Evolutionary conservation across 2,113 vertebrate genomes (phyloP).

Genomic region (Rhea americana): DNA sequence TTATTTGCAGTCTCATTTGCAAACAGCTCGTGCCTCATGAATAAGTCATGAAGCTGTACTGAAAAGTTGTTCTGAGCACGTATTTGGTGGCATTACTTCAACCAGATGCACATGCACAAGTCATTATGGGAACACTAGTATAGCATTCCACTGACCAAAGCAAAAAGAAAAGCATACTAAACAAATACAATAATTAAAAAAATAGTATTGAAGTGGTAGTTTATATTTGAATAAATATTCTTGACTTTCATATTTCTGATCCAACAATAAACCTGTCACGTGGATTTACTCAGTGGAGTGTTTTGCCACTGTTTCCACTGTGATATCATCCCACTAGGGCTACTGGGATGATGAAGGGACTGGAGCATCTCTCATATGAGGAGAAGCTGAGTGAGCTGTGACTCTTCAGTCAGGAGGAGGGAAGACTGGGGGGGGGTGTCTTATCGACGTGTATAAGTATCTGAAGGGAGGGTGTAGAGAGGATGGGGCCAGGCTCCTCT

Average conservation of each 20-base stretch:
- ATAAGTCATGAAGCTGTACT: slow-evolving; percentile 15
- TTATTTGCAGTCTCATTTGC: background rate
- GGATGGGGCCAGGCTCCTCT: too few species aligned
- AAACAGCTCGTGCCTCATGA: slow-evolving; percentile 16
- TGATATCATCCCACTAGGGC: background rate
- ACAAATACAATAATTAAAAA: background rate
- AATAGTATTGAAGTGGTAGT: background rate
- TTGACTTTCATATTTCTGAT: background rate
- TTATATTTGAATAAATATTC: background rate
- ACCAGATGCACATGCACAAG: background rate
- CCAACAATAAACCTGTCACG: background rate
- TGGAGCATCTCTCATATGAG: too few species aligned
- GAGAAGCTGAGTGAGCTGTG: too few species aligned
- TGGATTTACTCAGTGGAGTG: background rate
- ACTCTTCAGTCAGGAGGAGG: too few species aligned
- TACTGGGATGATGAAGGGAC: too few species aligned
- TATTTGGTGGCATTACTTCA: slow-evolving; percentile 3
- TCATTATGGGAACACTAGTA: background rate
- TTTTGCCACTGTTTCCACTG: background rate
- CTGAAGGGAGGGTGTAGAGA: too few species aligned
- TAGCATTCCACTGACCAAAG: background rate
- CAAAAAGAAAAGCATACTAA: background rate
- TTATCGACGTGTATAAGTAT: too few species aligned
- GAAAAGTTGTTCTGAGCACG: background rate
- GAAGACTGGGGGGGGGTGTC: too few species aligned